Evolutionary conservation across 2,888 invertebrate species (phyloP), one percentile per base, ranked within the genome.

Genomic region (Empis stercorea): DNA sequence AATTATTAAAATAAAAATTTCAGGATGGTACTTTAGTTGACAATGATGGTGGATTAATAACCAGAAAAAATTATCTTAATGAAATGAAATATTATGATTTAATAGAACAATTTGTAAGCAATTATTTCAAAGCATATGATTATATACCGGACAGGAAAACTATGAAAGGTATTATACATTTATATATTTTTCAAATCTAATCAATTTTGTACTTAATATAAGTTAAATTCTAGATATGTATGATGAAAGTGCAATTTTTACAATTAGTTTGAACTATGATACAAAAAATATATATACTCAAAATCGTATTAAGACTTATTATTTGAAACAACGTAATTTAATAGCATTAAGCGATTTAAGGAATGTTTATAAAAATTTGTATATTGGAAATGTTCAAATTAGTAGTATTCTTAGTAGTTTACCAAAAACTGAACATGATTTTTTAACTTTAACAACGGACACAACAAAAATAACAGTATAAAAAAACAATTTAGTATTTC

Each of bases 61-160:
- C 40, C 10, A 47, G 48, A 27, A 47, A 51, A 40, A 55, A 55
- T 37, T 55, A 32, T 20, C 17, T 55, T 10, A 51, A 50, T 14
- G 27, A 48, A 1, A n/a, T 51, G 10, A 48, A 55, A 13, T 49
- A 49, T 11, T 52, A 52, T 43, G 52, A 51, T 32, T 48, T 55
- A 36, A 45, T 51, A 5, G 52, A 53, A 9, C 50, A 53, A 20
- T 55, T 55, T 42, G 44, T 53, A 1, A 38, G 34, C 23, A 44
- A 42, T 2, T 55, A 44, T 32, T 53, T 50, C 30, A 38, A 30
- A 5, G 14, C 41, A 2, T 55, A 49, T 30, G 55, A 55, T 46
- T 52, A 49, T 38, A 15, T 52, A n/a, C 15, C 42, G 13, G 51
- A 51, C 51, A 39, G 14, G 30, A 30, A 37, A 6, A 16, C 15